A percentile compares a stretch with the other conserved stretches of the same genome.
Evolutionary conservation across 2,888 invertebrate genomes (phyloP).

Genomic region (Hymenopus coronatus): DNA sequence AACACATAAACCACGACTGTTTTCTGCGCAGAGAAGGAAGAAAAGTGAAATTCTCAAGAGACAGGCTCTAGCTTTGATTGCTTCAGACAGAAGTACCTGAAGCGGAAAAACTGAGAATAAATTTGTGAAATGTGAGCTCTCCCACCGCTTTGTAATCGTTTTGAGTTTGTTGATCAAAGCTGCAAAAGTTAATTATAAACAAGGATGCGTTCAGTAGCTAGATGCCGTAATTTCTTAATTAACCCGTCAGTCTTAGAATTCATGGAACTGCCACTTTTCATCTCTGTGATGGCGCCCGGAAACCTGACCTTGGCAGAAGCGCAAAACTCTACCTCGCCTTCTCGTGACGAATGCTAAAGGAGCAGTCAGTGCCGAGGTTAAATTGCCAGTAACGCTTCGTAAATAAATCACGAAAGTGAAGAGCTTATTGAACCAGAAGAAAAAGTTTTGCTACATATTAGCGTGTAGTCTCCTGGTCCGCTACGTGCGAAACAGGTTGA

Average conservation of each 20-base stretch:
- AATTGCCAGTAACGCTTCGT: not conserved
- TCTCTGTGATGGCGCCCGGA: not conserved
- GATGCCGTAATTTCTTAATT: slow-evolving; percentile 14
- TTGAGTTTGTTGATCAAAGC: not conserved
- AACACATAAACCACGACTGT: not conserved
- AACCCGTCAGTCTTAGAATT: slow-evolving; percentile 11
- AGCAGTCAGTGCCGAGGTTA: not conserved
- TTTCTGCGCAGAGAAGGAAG: not conserved
- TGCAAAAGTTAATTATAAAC: not conserved
- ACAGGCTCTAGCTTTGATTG: not conserved
- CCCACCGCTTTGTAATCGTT: not conserved
- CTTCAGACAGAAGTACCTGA: not conserved
- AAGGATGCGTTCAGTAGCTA: not conserved
- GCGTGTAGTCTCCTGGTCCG: not conserved
- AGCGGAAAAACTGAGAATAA: not conserved
- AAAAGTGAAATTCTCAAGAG: not conserved
- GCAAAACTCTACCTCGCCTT: not conserved
- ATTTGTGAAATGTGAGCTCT: not conserved
- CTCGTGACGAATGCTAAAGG: not conserved
- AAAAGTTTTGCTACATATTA: not conserved
- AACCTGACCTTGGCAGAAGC: not conserved
- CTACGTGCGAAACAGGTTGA: too few relatives aligned
- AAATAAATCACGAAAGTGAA: not conserved
- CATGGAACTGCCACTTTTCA: not conserved
- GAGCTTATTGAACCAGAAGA: not conserved